Evolutionary conservation across 2,113 vertebrate genomes (phyloP).

Genomic region (Daubentonia madagascariensis): DNA sequence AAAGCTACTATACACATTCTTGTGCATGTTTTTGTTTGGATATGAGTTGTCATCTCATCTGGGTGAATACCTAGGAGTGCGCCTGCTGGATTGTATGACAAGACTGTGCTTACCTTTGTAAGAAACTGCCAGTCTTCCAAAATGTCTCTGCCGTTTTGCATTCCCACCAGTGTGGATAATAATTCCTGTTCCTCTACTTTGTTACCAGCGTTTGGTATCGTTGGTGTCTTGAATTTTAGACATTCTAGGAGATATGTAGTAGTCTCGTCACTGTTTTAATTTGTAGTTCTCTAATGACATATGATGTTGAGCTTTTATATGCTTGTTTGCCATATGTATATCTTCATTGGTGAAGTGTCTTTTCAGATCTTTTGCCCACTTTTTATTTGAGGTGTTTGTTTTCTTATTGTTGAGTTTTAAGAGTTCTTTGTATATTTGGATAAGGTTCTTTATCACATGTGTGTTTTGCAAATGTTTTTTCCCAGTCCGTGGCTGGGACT

Average conservation of each 20-base stretch:
- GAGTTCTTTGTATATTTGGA: conserved; percentile 1
- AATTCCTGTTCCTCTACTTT: neutral
- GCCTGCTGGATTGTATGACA: neutral
- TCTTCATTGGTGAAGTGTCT: neutral
- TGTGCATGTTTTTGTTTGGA: neutral
- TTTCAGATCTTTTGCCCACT: neutral
- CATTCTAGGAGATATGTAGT: neutral
- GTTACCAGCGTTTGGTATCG: neutral
- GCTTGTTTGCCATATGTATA: neutral
- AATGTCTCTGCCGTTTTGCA: neutral
- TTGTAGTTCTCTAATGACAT: neutral
- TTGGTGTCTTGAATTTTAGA: neutral
- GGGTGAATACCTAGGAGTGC: neutral
- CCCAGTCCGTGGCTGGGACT: neutral
- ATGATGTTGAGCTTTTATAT: neutral
- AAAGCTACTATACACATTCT: neutral
- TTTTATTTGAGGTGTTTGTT: neutral
- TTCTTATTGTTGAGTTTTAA: conserved; percentile 1
- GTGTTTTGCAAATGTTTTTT: neutral
- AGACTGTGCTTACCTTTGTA: neutral
- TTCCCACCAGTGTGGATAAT: neutral
- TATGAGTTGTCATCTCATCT: neutral
- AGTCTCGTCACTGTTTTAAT: neutral
- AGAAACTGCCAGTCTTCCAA: neutral
- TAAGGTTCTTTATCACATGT: neutral